Conservation (phyloP, 2,888 invertebrate genomes). For the Eupithecia subfuscata region DNA sequence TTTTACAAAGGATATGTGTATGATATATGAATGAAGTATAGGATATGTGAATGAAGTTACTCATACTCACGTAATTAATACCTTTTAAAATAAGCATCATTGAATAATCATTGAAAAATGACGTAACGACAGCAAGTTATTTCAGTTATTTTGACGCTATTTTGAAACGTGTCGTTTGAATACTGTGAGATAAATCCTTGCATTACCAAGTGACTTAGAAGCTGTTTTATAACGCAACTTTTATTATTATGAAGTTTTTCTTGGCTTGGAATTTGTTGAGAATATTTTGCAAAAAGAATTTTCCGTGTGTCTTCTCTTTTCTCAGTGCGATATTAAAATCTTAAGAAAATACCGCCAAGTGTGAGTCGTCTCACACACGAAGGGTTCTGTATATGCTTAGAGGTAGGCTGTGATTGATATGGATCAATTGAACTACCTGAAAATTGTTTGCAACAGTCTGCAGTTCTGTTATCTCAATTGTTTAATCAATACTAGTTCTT, state of each 20-base stretch:
- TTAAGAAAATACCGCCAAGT: no score
- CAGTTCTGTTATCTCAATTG: no score
- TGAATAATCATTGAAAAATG: neutral
- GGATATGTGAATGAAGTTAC: no score
- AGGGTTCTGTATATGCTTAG: no score
- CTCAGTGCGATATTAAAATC: neutral
- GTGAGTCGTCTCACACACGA: no score
- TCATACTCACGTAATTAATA: no score
- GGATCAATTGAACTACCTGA: no score
- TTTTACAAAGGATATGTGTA: no score
- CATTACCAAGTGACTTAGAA: conserved; percentile 1
- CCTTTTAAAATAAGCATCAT: neutral
- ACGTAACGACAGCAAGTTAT: neutral
- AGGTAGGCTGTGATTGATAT: no score
- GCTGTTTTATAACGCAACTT: neutral
- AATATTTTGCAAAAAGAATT: neutral
- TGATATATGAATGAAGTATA: no score
- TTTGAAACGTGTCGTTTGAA: neutral
- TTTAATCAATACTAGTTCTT: no score
- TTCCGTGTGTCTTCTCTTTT: neutral
- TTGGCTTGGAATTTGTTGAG: neutral
- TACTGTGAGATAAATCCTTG: neutral
- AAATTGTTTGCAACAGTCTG: no score
- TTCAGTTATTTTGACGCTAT: neutral
- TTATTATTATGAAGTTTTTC: neutral